These are phyloP conservation scores for Rhodeus uyekii DNA, from an alignment of 2,797 vertebrate genomes.

Conservation along the genomic window DNA sequence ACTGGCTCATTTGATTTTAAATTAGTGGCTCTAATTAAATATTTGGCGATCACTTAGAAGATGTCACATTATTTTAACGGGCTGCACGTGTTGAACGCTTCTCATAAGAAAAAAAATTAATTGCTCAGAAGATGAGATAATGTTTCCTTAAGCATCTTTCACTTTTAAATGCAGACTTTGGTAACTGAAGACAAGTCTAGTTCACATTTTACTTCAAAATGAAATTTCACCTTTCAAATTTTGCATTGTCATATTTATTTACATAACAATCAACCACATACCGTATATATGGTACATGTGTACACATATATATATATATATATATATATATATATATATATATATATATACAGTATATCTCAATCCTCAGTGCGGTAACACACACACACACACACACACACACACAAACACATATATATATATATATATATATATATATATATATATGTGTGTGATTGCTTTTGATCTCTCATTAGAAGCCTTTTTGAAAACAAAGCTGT, in stretches of 20 bases:
- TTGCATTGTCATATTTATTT: neutral
- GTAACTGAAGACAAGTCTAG: neutral
- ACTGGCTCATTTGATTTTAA: constrained; percentile 8
- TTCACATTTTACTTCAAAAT: neutral
- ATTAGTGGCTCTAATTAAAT: constrained; percentile 25
- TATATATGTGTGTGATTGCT: constrained; percentile 10
- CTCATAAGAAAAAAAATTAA: neutral
- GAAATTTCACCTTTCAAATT: too few species aligned
- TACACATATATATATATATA: neutral
- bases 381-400: too few species aligned
- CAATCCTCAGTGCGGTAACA: too few species aligned
- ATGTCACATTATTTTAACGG: neutral
- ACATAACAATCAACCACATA: neutral
- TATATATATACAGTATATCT: too few species aligned
- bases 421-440: neutral
- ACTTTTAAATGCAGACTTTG: neutral
- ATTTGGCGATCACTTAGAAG: neutral
- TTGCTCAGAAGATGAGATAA: neutral
- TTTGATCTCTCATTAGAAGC: constrained; percentile 35
- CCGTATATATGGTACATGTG: neutral
- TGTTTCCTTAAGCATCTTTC: constrained; percentile 5
- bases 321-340: too few species aligned
- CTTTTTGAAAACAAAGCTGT: neutral
- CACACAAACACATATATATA: too few species aligned
- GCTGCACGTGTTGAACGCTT: neutral